Percentiles rank a stretch among this genome's conserved stretches.
These are phyloP conservation scores for Aricia agestis DNA, from an alignment of 1,140 invertebrate species.

Conservation along the genomic window DNA sequence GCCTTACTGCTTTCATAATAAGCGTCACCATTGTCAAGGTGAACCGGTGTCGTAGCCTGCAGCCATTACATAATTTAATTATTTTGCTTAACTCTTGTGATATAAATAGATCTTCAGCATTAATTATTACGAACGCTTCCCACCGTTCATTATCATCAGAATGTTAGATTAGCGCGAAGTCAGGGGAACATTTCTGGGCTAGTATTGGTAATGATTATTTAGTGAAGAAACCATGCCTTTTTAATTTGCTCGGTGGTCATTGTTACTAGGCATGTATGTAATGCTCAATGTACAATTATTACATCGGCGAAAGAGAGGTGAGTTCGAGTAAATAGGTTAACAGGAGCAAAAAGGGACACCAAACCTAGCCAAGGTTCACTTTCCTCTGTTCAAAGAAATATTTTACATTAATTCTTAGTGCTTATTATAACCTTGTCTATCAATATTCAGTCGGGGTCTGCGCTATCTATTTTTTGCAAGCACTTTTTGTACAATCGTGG, in stretches of 20 bases:
- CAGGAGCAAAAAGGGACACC: too few relatives aligned
- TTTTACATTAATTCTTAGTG: too few relatives aligned
- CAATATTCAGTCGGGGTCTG: neutral
- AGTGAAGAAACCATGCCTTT: too few relatives aligned
- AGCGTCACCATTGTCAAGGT: slow-evolving; percentile 2
- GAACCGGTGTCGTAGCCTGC: neutral
- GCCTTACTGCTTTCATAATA: neutral
- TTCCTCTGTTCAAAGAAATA: too few relatives aligned
- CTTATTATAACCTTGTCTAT: slow-evolving; percentile 4
- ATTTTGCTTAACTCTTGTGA: neutral
- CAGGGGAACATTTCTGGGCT: too few relatives aligned
- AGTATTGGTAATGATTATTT: too few relatives aligned
- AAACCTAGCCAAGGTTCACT: too few relatives aligned
- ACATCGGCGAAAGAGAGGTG: too few relatives aligned
- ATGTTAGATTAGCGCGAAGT: neutral
- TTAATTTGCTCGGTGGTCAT: too few relatives aligned
- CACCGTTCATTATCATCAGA: neutral
- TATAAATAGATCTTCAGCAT: neutral
- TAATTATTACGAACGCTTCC: neutral
- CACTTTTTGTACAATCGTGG: neutral
- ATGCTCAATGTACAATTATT: too few relatives aligned
- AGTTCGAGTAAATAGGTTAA: too few relatives aligned
- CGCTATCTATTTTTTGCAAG: neutral
- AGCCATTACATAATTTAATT: neutral
- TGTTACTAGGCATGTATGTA: too few relatives aligned